Percentiles rank a stretch among this genome's conserved stretches.
Conservation (phyloP, 2,113 vertebrate genomes). For the Pollachius pollachius region DNA sequence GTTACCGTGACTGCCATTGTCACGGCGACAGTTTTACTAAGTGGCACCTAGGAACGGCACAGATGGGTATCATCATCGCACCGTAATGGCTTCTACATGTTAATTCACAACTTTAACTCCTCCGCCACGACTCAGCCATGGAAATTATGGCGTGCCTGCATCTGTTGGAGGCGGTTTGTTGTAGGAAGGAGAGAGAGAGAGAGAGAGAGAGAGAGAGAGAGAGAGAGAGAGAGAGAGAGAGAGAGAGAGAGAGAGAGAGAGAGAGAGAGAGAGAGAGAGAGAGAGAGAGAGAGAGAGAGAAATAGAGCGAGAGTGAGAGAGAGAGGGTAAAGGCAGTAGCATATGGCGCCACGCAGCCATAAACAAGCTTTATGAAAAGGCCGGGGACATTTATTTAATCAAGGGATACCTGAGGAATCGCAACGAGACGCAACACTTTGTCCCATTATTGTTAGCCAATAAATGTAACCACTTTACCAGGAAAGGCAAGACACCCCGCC, state of each 20-base stretch:
- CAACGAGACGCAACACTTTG: conserved; percentile 66
- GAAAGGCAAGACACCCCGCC: conserved; percentile 37
- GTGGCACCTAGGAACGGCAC: conserved; percentile 57
- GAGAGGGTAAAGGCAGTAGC: conserved; percentile 61
- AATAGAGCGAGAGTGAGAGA: conserved; percentile 42
- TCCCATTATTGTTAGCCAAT: conserved; percentile 71
- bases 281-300: conserved; percentile 30
- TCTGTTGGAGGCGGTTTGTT: conserved; percentile 70
- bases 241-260: conserved; percentile 22
- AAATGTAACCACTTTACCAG: conserved; percentile 67
- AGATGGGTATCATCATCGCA: conserved; percentile 73
- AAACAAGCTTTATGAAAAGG: conserved; percentile 83
- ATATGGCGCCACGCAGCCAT: conserved; percentile 76
- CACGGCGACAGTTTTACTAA: conserved; percentile 55
- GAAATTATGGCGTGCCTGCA: conserved; percentile 71
- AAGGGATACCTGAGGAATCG: conserved; percentile 77
- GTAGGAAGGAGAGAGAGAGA: conserved; percentile 49
- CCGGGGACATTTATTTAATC: conserved; percentile 84
- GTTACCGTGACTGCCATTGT: conserved; percentile 48
- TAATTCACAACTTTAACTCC: conserved; percentile 75
- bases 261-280: conserved; percentile 31
- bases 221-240: conserved; percentile 36
- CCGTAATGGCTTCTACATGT: conserved; percentile 72
- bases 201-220: conserved; percentile 37
- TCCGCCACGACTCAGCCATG: conserved; percentile 67